phyloP scores from a whole-genome alignment of 2,113 vertebrate genomes.

The Hydropotes inermis region DNA sequence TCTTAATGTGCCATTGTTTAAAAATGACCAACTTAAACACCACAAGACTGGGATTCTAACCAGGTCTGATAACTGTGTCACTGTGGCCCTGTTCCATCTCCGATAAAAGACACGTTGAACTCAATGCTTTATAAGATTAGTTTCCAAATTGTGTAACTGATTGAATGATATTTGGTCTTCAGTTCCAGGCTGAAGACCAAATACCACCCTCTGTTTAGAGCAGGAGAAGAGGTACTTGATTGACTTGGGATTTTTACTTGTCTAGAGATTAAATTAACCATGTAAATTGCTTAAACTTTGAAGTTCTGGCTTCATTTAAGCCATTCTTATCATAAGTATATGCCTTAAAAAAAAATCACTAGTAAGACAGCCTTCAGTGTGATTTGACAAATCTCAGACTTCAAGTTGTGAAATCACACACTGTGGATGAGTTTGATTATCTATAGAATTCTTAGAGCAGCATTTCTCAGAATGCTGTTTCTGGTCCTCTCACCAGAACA shows the following conservation, averaged over 20 bases:
- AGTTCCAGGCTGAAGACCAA: not conserved
- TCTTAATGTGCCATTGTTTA: not conserved
- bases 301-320: slow-evolving; percentile 24
- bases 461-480: not conserved
- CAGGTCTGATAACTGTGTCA: not conserved
- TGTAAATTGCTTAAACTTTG: not conserved
- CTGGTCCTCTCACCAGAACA: not conserved
- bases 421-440: not conserved
- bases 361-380: not conserved
- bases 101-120: not conserved
- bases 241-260: not conserved
- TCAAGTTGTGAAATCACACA: slow-evolving; percentile 7
- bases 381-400: slow-evolving; percentile 16
- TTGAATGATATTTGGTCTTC: not conserved
- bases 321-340: slow-evolving; percentile 40
- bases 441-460: not conserved
- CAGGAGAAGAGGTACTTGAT: not conserved
- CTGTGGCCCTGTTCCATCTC: not conserved
- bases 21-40: not conserved
- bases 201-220: not conserved
- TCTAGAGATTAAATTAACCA: not conserved
- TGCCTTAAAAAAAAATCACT: not conserved
- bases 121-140: not conserved
- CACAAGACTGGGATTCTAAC: not conserved
- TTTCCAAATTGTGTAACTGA: not conserved